Evolutionary conservation across 2,888 invertebrate species (phyloP).

Genomic region (Agrypnus murinus): DNA sequence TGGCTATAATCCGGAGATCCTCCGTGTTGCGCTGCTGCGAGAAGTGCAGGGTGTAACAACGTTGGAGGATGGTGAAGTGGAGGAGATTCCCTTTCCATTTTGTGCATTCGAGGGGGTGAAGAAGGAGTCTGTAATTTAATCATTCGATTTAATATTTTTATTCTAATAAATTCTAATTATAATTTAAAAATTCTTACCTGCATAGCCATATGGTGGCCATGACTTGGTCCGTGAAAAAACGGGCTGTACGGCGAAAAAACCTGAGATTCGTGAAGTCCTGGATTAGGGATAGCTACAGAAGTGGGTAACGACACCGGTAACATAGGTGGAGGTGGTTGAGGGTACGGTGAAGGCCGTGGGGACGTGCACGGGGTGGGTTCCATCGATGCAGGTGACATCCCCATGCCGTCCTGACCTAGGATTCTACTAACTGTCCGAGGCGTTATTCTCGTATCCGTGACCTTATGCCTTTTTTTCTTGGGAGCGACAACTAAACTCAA

Average conservation of each 20-base stretch:
- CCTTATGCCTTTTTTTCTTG: slow-evolving; percentile 98
- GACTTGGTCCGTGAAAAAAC: slow-evolving; percentile 81
- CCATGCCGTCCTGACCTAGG: slow-evolving; percentile 85
- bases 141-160: too few species aligned
- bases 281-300: slow-evolving; percentile 97
- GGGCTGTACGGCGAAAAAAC: slow-evolving; percentile 94
- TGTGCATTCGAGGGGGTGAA: slow-evolving; percentile 80
- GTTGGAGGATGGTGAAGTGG: slow-evolving; percentile 90
- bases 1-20: slow-evolving; percentile 88
- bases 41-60: slow-evolving; percentile 88
- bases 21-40: slow-evolving; percentile 88
- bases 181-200: slow-evolving; percentile 65
- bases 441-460: slow-evolving; percentile 94
- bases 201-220: slow-evolving; percentile 72
- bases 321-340: slow-evolving; percentile 85
- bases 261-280: slow-evolving; percentile 94
- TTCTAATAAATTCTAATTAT: too few species aligned
- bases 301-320: slow-evolving; percentile 93
- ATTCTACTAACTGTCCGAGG: slow-evolving; percentile 92
- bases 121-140: slow-evolving; percentile 68
- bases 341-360: slow-evolving; percentile 78
- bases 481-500: slow-evolving; percentile 95
- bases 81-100: slow-evolving; percentile 86
- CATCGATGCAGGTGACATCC: slow-evolving; percentile 77
- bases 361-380: slow-evolving; percentile 81